These are phyloP conservation scores for Kradibia gibbosae DNA, from an alignment of 1,140 invertebrate species.

Conservation along the genomic window DNA sequence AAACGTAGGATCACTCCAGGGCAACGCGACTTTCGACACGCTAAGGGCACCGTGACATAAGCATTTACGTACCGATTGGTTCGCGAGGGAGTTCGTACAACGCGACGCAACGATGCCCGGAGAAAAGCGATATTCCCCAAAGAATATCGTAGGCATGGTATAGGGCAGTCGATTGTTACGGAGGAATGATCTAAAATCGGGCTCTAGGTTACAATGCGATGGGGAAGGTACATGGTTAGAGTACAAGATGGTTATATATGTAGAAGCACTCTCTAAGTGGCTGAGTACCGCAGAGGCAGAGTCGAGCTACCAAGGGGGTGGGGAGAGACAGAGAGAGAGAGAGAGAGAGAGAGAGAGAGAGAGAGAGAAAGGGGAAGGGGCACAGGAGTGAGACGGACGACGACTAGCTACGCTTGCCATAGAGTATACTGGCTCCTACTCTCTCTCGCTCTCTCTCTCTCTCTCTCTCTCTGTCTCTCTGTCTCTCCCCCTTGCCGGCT, in stretches of 20 bases:
- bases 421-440: neutral
- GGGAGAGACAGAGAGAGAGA: neutral
- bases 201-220: neutral
- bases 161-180: too few relatives aligned
- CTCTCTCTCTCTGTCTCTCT: conserved; percentile 19
- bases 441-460: neutral
- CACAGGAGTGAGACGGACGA: neutral
- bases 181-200: neutral
- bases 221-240: neutral
- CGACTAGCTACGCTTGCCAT: neutral
- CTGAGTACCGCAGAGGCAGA: conserved; percentile 23
- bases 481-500: conserved; percentile 5
- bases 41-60: too few relatives aligned
- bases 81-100: too few relatives aligned
- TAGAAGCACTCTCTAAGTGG: conserved; percentile 17
- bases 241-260: neutral
- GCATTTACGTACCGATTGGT: too few relatives aligned
- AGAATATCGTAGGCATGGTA: too few relatives aligned
- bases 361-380: neutral
- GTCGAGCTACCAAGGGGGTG: neutral
- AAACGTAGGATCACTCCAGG: too few relatives aligned
- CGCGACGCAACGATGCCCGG: too few relatives aligned
- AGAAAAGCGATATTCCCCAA: too few relatives aligned
- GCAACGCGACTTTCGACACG: too few relatives aligned
- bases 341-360: neutral